Evolutionary conservation across 2,888 invertebrate species (phyloP).

Genomic region (Elegia similella): DNA sequence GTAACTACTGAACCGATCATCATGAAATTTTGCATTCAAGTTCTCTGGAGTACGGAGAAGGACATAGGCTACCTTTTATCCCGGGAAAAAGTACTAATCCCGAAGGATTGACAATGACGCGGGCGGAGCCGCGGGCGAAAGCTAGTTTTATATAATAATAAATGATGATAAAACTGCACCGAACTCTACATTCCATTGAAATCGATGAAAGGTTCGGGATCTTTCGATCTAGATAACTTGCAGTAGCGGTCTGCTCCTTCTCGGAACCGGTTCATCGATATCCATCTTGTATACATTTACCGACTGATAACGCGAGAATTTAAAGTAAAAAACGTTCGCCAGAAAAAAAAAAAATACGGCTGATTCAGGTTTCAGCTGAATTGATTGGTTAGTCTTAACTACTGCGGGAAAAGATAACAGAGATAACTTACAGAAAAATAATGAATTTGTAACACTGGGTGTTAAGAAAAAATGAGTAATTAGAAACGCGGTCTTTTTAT

Average conservation of each 20-base stretch:
- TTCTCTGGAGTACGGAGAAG: no score
- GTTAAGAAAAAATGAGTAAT: no score
- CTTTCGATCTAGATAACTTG: constrained; percentile 8
- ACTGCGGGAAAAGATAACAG: not conserved
- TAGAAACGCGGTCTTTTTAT: no score
- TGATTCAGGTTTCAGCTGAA: constrained; percentile 12
- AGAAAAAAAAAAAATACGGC: not conserved
- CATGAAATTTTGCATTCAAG: no score
- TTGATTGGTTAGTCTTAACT: constrained; percentile 4
- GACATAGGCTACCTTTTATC: no score
- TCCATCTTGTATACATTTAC: constrained; percentile 10
- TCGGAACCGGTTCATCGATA: constrained; percentile 14
- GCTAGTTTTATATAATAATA: no score
- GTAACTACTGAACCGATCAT: no score
- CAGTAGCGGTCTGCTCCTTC: not conserved
- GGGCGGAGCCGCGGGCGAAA: no score
- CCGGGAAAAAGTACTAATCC: no score
- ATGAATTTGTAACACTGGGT: no score
- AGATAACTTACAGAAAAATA: not conserved
- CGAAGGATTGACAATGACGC: no score
- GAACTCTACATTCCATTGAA: not conserved
- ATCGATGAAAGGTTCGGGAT: not conserved
- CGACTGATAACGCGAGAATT: constrained; percentile 12
- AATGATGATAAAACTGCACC: not conserved
- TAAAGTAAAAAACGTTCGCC: not conserved